Evolutionary conservation across 2,113 vertebrate genomes (phyloP).

Genomic region (Sula dactylatra): DNA sequence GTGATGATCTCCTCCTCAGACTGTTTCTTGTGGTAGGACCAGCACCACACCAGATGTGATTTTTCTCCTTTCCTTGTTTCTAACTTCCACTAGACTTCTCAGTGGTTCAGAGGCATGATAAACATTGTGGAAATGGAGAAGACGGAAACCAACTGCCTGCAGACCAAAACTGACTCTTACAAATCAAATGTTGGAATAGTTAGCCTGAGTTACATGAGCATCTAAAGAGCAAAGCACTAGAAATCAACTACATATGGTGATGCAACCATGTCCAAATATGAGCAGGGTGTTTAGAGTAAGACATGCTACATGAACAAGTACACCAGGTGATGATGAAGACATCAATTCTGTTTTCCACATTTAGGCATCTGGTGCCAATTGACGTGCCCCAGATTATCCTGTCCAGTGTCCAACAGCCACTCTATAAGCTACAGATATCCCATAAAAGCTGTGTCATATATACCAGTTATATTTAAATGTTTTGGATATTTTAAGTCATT

Average conservation of each 20-base stretch:
- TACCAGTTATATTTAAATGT: background rate
- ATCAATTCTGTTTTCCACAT: background rate
- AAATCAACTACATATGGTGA: background rate
- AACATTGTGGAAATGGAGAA: background rate
- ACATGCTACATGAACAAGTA: background rate
- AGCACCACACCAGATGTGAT: background rate
- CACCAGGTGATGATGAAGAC: background rate
- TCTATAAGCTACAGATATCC: background rate
- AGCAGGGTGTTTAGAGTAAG: background rate
- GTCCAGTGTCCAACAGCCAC: background rate
- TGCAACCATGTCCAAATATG: background rate
- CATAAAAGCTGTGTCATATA: background rate
- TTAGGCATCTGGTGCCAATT: background rate
- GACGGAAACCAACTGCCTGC: background rate
- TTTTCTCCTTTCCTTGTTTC: background rate
- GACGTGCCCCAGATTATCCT: background rate
- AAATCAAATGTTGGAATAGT: background rate
- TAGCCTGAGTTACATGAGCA: background rate
- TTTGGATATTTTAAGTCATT: background rate
- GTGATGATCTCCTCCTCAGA: background rate
- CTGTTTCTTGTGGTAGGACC: fast-evolving
- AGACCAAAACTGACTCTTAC: background rate
- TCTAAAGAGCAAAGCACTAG: background rate
- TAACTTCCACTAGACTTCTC: background rate
- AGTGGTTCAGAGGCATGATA: background rate